These are phyloP conservation scores for Indri indri DNA, from an alignment of 2,113 vertebrate species.

Conservation along the genomic window DNA sequence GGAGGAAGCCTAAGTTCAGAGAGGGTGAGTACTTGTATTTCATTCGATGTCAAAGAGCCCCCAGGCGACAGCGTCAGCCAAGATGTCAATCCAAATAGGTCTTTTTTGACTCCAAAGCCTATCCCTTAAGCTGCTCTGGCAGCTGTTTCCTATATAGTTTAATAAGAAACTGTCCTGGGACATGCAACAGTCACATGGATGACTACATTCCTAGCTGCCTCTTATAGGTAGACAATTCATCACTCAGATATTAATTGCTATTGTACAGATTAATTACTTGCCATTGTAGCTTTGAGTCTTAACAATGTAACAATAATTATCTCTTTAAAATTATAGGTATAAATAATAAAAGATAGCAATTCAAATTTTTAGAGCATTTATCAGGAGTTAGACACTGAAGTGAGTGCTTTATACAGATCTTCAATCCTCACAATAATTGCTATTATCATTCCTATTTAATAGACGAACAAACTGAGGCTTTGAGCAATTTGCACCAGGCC, in stretches of 20 bases:
- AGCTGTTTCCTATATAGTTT: background rate
- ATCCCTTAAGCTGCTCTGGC: background rate
- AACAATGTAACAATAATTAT: conserved; percentile 52
- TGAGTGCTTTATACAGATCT: background rate
- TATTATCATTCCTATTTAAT: background rate
- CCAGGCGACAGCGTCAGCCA: background rate
- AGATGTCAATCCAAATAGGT: background rate
- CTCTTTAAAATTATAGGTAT: conserved; percentile 22
- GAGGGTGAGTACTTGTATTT: background rate
- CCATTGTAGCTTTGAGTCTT: conserved; percentile 22
- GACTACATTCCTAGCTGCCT: background rate
- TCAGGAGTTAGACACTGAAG: background rate
- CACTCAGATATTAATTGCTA: conserved; percentile 56
- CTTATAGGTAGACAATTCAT: background rate
- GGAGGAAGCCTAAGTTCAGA: background rate
- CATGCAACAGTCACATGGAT: background rate
- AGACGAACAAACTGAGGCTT: background rate
- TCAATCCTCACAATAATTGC: background rate
- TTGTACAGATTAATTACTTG: conserved; percentile 51
- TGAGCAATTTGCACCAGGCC: background rate
- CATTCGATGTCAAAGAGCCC: background rate
- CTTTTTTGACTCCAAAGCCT: background rate
- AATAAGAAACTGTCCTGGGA: background rate
- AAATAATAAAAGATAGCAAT: conserved; percentile 52
- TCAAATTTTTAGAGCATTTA: conserved; percentile 33